Evolutionary conservation across 1,140 invertebrate species (phyloP).

Genomic region (Drosophila melanica): DNA sequence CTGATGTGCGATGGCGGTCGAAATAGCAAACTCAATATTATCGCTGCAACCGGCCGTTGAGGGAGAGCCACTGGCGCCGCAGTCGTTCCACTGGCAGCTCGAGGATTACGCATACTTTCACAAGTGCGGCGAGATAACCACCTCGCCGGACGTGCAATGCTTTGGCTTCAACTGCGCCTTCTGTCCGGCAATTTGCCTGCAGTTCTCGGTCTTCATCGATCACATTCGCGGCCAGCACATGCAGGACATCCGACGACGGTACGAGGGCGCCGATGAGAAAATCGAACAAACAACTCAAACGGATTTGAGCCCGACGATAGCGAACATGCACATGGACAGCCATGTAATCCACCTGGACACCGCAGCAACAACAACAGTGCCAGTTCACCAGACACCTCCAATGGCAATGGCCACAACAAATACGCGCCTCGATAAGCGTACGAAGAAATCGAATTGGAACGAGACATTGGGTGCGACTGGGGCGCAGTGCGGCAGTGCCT

Average conservation of each 20-base stretch:
- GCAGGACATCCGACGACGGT: slow-evolving; percentile 65
- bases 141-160: slow-evolving; percentile 72
- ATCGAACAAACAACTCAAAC: slow-evolving; percentile 60
- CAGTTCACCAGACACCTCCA: not conserved
- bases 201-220: slow-evolving; percentile 74
- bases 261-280: slow-evolving; percentile 50
- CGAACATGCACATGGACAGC: slow-evolving; percentile 53
- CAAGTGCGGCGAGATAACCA: slow-evolving; percentile 79
- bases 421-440: slow-evolving; percentile 44
- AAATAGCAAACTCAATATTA: slow-evolving; percentile 51
- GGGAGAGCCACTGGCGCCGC: slow-evolving; percentile 25
- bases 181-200: slow-evolving; percentile 76
- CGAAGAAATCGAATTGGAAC: slow-evolving; percentile 48
- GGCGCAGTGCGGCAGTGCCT: not conserved
- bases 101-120: slow-evolving; percentile 74
- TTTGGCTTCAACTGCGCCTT: slow-evolving; percentile 80
- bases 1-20: slow-evolving; percentile 38
- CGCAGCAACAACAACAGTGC: slow-evolving; percentile 10
- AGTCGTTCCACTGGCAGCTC: slow-evolving; percentile 62
- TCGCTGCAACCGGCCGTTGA: slow-evolving; percentile 56
- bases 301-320: slow-evolving; percentile 57
- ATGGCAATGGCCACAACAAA: slow-evolving; percentile 34
- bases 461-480: slow-evolving; percentile 16
- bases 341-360: not conserved
- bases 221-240: slow-evolving; percentile 71